Base-by-base conservation (phyloP, 2,113 vertebrate genomes). In the Bubo bubo region DNA sequence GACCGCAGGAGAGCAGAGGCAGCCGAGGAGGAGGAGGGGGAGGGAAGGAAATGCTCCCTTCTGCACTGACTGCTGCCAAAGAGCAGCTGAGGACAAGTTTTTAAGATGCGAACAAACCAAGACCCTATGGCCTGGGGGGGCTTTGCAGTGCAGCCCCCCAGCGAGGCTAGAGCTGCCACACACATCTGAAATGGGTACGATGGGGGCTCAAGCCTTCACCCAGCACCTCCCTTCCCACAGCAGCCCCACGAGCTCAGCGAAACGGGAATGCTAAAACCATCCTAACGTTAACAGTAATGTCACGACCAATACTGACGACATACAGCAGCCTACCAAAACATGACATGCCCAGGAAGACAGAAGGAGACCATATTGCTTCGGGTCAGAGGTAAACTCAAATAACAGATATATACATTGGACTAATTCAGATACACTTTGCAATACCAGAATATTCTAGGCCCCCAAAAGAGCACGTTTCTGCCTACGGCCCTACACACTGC, bases 271-370 rank as follows among this genome's bases (percentile, higher is more conserved):
- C 24, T 9, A 10, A 34, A 41, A 21, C 3, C 62, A 43, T 2
- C 62, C 30, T 2, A 11, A 41, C 0, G 8, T 35, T 21, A 8
- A 39, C 2, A 4, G 30, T 23, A 6, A 18, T 2, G 16, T 43
- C 55, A 34, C 0, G 1, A 21, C 32, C 56, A 4, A 20, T 8
- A 14, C 20, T 1, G 24, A 8, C 7, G 68, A 27, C 37, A 13
- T 1, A 6, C 5, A 66, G 63, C 81, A 71, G 75, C 50, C 81
- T 6, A 14, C 12, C 35, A 22, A 20, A 71, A 6, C 32, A 26
- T 20, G 21, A 1, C 4, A 2, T 4, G 27, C 14, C 27, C 64
- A 24, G 64, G 39, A 37, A 49, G 47, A 55, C 55, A 88, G 52
- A 5, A 90, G 52, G 24, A 47, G 45, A 87, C 27, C 10, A 1